Evolutionary conservation across 1,140 invertebrate species (phyloP).

Genomic region (Portunus trituberculatus): DNA sequence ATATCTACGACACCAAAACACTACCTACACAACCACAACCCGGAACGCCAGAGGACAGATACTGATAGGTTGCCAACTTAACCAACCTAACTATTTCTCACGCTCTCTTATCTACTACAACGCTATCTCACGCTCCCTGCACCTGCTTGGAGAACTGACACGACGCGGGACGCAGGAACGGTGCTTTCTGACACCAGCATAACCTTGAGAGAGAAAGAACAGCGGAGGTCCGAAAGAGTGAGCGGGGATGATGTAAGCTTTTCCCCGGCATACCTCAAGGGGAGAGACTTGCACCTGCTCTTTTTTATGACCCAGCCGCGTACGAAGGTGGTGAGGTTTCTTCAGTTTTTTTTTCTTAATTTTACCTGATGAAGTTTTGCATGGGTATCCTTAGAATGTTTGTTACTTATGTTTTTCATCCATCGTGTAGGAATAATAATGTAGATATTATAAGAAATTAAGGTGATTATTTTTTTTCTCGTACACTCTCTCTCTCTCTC

Average conservation of each 20-base stretch:
- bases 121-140: no score
- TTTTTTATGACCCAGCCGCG: background rate
- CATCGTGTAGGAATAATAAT: background rate
- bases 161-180: no score
- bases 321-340: background rate
- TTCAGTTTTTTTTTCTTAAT: background rate
- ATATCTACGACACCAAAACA: background rate
- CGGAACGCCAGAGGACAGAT: background rate
- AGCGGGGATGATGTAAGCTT: background rate
- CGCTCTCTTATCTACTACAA: no score
- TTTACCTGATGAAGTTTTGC: background rate
- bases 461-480: background rate
- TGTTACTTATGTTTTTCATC: background rate
- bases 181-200: background rate
- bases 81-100: no score
- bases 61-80: background rate
- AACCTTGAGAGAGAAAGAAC: background rate
- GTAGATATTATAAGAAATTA: background rate
- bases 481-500: background rate
- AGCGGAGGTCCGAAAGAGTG: background rate
- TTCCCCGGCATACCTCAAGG: background rate
- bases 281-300: slow-evolving; percentile 9
- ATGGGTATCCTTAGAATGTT: background rate
- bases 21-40: background rate
- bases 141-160: no score